Evolutionary conservation across 2,797 vertebrate species (phyloP), one percentile per base, ranked within the genome.

Genomic region (Microctenopoma stevenorrisi): DNA sequence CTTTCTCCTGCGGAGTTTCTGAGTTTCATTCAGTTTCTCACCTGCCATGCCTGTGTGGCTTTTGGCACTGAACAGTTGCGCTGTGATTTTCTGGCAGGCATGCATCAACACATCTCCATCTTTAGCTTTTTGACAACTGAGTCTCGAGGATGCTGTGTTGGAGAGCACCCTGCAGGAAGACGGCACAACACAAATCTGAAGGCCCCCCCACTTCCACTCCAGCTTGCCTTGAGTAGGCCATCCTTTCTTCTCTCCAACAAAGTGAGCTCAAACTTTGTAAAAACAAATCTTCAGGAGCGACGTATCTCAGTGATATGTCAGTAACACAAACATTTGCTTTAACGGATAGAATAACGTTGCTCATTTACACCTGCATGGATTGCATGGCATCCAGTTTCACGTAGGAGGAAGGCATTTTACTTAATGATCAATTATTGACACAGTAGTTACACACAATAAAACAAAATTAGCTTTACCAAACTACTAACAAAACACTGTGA

Each of bases 91-190:
- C 79, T 87, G 89, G 81, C 83, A 88, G 66, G 50, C 76, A 82
- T 62, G 78, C 82, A 86, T 88, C 84, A 87, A 85, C 86, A 86
- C 82, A 81, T 85, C 85, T 85, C 83, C 84, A 74, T 83, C 86
- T 78, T 87, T 69, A 81, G 67, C 77, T 86, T 75, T 83, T 72
- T 54, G 76, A 81, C 69, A 52, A 67, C 35, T 37, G 47, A 70
- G 42, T 76, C 73, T 79, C 78, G 43, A n/a, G 70, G 77, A 86
- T 65, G 74, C 47, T 56, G 62, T 76, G 60, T 50, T 76, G 57
- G 65, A 78, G 66, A 87, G 77, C 47, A 26, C 74, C 79, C 72
- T 50, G 60, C 49, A 68, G 81, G 74, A 79, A 84, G 70, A 75
- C 73, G 67, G 56, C 66, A 72, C 67, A 30, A 56, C 11, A 10